Base-by-base conservation (phyloP, 1,140 invertebrate genomes). In the Pseudomyrmex cubaensis region DNA sequence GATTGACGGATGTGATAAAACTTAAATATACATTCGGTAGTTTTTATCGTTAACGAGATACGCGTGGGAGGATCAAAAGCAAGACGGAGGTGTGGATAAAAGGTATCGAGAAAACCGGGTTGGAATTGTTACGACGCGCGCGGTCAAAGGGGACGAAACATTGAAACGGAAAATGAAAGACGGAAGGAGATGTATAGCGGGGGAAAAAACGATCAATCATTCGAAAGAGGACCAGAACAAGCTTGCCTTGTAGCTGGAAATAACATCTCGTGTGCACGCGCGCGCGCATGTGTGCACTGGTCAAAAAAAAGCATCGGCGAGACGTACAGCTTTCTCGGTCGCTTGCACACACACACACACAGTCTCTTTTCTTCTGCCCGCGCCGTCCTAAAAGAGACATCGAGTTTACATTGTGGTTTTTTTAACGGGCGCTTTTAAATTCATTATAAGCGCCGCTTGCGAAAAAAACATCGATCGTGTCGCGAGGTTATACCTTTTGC, bases 151-250 rank as follows among this genome's bases (percentile, higher is more conserved):
- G 25, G 20, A 48, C 44, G 61, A 83, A 66, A 75, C 50, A 62
- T 46, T 72, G 66, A 73, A 76, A 83, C 35, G 17, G 73, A 77
- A 50, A 75, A 66, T 75, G 70, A 80, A 59, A 66, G 83, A 54
- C 48, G 57, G 54, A 80, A 54, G 70, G 64, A 59, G 67, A 82
- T 62, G 69, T 85, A 86, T 85, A 72, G 75, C 85, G 85, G 85
- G 84, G 87, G 35, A 35, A 85, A 85, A 84, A 88, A 85, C 88
- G 89, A 92, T 93, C 91, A 93, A 93, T 93, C 90, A 92, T 90
- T 92, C 83, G 83, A 57, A 25, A 25, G 82, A 89, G 86, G 88
- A 90, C 88, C 85, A 87, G 82, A 83, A 84, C 73, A 83, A 76
- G 76, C 64, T 52, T 64, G 85, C 77, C 87, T 85, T 52, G 84